A percentile compares a stretch with the other conserved stretches of the same genome.
Evolutionary conservation across 1,140 invertebrate species (phyloP).

Genomic region (Meloidogyne chitwoodi): DNA sequence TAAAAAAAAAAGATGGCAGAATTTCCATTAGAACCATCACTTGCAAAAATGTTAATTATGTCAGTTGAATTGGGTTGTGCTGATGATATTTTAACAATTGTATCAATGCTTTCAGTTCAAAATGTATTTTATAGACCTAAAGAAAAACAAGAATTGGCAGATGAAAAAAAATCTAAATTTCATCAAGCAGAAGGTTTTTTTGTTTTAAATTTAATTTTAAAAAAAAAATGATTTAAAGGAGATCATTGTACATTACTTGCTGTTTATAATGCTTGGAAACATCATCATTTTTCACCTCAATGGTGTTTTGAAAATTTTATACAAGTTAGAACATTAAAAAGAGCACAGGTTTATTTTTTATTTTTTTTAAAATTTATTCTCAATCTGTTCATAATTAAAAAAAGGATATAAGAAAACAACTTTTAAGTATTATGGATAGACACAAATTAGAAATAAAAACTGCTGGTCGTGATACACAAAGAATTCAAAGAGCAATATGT

Average conservation of each 20-base stretch:
- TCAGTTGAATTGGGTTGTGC: constrained; percentile 95
- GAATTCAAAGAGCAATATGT: constrained; percentile 95
- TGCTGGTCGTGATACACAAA: constrained; percentile 86
- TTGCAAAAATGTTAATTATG: constrained; percentile 99
- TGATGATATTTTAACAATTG: constrained; percentile 95
- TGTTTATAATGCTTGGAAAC: constrained; percentile 98
- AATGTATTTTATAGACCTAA: constrained; percentile 90
- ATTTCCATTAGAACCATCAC: constrained; percentile 93
- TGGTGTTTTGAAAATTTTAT: constrained; percentile 99
- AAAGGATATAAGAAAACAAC: constrained; percentile 92
- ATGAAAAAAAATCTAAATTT: constrained; percentile 98
- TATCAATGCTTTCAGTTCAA: constrained; percentile 97
- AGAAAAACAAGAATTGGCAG: constrained; percentile 93
- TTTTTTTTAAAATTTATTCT: constrained; percentile 10
- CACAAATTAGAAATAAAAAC: constrained; percentile 96
- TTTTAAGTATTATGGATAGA: constrained; percentile 69
- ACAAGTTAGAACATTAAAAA: constrained; percentile 89
- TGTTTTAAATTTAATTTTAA: background rate
- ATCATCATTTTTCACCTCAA: constrained; percentile 95
- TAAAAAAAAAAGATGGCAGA: constrained; percentile 79
- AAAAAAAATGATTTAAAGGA: constrained; percentile 58
- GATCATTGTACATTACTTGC: constrained; percentile 95
- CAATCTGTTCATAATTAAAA: background rate
- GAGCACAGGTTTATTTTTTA: constrained; percentile 68
- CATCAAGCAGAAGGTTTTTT: constrained; percentile 82